Conservation (phyloP, 2,113 vertebrate genomes). For the Gobius niger region DNA sequence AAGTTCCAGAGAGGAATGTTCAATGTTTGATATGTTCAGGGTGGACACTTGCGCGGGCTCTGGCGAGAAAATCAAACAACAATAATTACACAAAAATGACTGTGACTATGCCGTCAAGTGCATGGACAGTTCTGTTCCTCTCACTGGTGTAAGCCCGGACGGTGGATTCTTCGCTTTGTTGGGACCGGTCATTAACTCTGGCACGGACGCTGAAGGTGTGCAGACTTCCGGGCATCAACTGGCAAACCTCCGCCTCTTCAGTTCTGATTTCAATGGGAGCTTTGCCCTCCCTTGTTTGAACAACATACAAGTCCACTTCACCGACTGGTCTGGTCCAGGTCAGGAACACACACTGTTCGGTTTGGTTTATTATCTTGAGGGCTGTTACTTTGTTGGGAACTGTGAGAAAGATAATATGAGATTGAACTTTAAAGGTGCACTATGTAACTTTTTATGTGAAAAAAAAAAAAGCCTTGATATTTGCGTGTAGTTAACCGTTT, state of each 20-base stretch:
- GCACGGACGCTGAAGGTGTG: slow-evolving; percentile 44
- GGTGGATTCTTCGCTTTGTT: background rate
- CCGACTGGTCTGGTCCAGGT: slow-evolving; percentile 39
- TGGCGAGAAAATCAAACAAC: slow-evolving; percentile 25
- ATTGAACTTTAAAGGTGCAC: too few species aligned
- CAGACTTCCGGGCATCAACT: slow-evolving; percentile 19
- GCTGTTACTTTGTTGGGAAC: slow-evolving; percentile 38
- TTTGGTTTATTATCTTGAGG: fast-evolving
- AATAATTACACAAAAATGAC: background rate
- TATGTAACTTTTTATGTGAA: too few species aligned
- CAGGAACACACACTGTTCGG: background rate
- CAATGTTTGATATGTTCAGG: fast-evolving
- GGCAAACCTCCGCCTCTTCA: fast-evolving
- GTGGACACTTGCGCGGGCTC: slow-evolving; percentile 42
- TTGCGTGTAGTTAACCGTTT: too few species aligned
- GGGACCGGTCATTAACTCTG: background rate
- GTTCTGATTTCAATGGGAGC: fast-evolving
- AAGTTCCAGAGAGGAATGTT: fast-evolving
- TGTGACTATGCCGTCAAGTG: background rate
- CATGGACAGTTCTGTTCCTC: slow-evolving; percentile 6
- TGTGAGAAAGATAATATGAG: slow-evolving; percentile 14
- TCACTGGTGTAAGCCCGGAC: slow-evolving; percentile 48
- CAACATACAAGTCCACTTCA: slow-evolving; percentile 11
- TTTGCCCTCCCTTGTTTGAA: fast-evolving
- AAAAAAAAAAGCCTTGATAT: too few species aligned